Percentiles rank a stretch among this genome's conserved stretches.
These are phyloP conservation scores for Trachelus stipa DNA, from an alignment of 2,888 invertebrate species.

Conservation along the genomic window DNA sequence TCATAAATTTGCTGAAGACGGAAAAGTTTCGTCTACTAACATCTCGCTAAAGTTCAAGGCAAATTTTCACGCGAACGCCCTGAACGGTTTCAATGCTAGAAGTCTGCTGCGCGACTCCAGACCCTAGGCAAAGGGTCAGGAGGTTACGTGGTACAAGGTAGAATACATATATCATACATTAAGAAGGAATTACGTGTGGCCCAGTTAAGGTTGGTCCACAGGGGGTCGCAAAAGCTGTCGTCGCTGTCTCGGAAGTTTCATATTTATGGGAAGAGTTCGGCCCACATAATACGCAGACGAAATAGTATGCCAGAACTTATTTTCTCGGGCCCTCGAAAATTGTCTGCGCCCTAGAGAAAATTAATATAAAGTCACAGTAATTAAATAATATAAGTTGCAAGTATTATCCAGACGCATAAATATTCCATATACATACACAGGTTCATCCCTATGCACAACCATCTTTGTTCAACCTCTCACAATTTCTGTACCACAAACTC, in stretches of 20 bases:
- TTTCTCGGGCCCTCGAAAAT: not conserved
- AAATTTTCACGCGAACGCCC: not conserved
- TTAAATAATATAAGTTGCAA: not conserved
- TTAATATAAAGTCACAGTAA: not conserved
- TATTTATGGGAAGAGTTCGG: not conserved
- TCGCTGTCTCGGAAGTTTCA: not conserved
- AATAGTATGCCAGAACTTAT: not conserved
- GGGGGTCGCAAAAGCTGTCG: not conserved
- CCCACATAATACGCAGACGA: not conserved
- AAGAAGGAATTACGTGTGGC: not conserved
- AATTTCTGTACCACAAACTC: constrained; percentile 26
- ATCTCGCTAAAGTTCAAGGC: not conserved
- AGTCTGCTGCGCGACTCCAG: not conserved
- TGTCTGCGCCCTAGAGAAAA: not conserved
- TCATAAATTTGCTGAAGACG: not conserved
- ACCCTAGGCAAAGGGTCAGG: not conserved
- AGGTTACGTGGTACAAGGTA: not conserved
- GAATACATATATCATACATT: not conserved
- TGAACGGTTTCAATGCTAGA: not conserved
- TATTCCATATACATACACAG: not conserved
- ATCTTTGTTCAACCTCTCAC: constrained; percentile 5
- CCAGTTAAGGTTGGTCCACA: not conserved
- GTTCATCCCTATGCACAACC: not conserved
- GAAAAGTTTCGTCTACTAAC: not conserved
- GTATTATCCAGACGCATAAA: not conserved